Base-by-base conservation (phyloP, 2,797 vertebrate species). In the Phataginus tricuspis region DNA sequence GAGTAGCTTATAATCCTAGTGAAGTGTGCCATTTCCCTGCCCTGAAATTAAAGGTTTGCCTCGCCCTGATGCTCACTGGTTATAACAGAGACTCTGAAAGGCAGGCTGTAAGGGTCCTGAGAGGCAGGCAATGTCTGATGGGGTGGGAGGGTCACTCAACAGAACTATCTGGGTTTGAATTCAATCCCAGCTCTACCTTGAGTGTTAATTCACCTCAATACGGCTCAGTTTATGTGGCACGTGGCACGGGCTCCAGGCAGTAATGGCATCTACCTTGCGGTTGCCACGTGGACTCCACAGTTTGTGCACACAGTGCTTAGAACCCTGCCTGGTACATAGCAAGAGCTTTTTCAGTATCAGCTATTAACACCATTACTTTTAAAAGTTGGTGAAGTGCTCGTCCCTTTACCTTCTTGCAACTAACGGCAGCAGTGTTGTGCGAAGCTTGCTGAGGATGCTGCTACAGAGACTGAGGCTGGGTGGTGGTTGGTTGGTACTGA, bases 221-320 rank as follows among this genome's bases (percentile, higher is more conserved):
- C 2, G 59, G 29, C 42, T 59, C 1, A 0, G 5, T 18, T 49
- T 2, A 7, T 2, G 39, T 42, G 51, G 63, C 42, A 2, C 7
- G 21, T 45, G 45, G 45, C 45, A 45, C 11, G 25, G 6, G 39
- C 61, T 31, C 42, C 23, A 21, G 63, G 39, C 27, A 13, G 18
- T 29, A 16, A n/a, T 0, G 4, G 31, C 2, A 2, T 9, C 34
- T 2, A 27, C 19, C 34, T 7, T 1, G 16, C 21, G 9, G 53
- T 23, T 4, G 31, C 85, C n/a, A 4, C 1, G 23, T n/a, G 34
- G 34, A 8, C 31, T 74, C 34, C 27, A 5, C 42, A 57, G 15
- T 16, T 69, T 61, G 42, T 4, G 45, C 18, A 72, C 59, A 86
- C 0, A 27, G 51, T 6, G 12, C 29, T 16, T 34, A 29, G 23